These are phyloP conservation scores for Sphaerophoria taeniata DNA, from an alignment of 2,888 invertebrate species.

Conservation along the genomic window DNA sequence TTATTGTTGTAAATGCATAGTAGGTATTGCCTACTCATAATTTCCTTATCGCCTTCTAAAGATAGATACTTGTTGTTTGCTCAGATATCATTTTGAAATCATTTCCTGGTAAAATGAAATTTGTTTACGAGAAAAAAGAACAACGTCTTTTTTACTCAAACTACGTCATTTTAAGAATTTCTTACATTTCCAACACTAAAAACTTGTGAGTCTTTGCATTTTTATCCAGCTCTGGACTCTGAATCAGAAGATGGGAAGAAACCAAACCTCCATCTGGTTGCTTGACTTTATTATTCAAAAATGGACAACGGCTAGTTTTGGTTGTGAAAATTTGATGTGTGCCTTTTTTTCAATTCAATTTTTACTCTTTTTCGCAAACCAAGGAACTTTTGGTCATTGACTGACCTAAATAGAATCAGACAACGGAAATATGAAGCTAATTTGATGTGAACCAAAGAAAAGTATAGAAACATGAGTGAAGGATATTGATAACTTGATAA, in stretches of 20 bases:
- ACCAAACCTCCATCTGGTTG: constrained; percentile 49
- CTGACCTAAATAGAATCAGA: constrained; percentile 64
- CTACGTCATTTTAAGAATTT: constrained; percentile 55
- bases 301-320: constrained; percentile 7
- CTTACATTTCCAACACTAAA: constrained; percentile 56
- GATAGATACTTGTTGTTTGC: constrained; percentile 5
- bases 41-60: constrained; percentile 45
- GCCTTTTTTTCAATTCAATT: neutral
- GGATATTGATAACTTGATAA: constrained; percentile 41
- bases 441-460: constrained; percentile 51
- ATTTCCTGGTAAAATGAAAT: constrained; percentile 8
- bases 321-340: constrained; percentile 11
- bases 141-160: constrained; percentile 59
- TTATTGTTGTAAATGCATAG: neutral
- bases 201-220: constrained; percentile 49
- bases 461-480: constrained; percentile 7
- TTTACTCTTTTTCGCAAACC: neutral
- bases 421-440: constrained; percentile 34
- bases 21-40: neutral
- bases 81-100: constrained; percentile 7
- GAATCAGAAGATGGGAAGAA: neutral
- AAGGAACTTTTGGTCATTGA: neutral
- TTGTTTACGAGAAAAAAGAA: neutral
- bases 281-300: constrained; percentile 19
- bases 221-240: neutral